Evolutionary conservation across 2,113 vertebrate genomes (phyloP).

Genomic region (Bos indicus): DNA sequence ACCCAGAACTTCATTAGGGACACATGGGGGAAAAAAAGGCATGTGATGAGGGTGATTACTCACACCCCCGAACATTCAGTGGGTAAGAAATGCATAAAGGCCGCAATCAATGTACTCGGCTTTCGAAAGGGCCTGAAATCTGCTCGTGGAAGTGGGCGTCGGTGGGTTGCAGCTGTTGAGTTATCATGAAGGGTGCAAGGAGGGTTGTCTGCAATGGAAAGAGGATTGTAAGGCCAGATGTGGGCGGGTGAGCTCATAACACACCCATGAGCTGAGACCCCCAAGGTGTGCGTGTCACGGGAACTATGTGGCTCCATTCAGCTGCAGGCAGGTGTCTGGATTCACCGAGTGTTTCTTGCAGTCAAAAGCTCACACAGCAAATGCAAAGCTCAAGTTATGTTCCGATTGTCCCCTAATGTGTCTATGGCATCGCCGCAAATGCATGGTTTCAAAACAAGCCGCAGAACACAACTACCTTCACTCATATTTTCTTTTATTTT

Average conservation of each 20-base stretch:
- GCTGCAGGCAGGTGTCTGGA: accelerated
- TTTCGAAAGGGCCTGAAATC: neutral
- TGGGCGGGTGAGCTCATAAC: neutral
- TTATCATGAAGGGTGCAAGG: neutral
- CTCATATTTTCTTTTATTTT: neutral
- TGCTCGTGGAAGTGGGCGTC: accelerated
- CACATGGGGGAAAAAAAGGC: neutral
- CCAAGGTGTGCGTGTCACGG: accelerated
- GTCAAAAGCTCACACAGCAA: neutral
- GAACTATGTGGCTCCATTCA: accelerated
- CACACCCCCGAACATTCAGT: accelerated
- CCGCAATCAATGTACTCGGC: accelerated
- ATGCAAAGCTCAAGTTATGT: neutral
- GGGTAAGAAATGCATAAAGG: neutral
- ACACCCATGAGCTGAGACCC: neutral
- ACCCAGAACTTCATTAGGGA: neutral
- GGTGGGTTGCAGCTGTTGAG: neutral
- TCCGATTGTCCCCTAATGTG: accelerated
- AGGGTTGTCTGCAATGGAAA: neutral
- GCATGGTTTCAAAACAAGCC: neutral
- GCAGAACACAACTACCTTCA: neutral
- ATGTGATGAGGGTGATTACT: accelerated
- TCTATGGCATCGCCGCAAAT: neutral
- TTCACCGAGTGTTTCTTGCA: neutral
- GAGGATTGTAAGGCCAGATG: neutral